Conservation (phyloP, 2,888 invertebrate genomes). For the Ditylenchus weischeri region DNA sequence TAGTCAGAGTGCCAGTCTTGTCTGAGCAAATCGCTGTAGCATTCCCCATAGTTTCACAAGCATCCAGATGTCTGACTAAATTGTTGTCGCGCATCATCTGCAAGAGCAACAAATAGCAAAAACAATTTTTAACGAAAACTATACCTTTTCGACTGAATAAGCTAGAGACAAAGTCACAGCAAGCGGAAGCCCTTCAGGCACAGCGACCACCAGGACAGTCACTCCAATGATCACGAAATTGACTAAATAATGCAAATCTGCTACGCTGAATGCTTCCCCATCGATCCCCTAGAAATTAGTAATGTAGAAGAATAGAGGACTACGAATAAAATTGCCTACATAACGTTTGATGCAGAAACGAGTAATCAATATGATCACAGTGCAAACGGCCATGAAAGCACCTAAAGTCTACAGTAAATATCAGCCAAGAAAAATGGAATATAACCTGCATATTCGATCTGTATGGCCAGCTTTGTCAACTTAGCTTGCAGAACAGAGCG, state of each 20-base stretch:
- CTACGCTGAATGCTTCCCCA: conserved; percentile 78
- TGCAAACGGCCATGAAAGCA: conserved; percentile 92
- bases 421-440: conserved; percentile 32
- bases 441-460: conserved; percentile 95
- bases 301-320: too few relatives aligned
- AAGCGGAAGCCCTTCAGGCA: conserved; percentile 95
- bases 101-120: conserved; percentile 3
- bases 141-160: conserved; percentile 91
- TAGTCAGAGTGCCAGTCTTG: conserved; percentile 65
- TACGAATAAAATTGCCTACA: conserved; percentile 60
- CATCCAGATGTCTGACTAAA: conserved; percentile 95
- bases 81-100: conserved; percentile 99
- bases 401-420: conserved; percentile 62
- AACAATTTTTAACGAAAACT: too few relatives aligned
- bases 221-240: conserved; percentile 99
- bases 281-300: conserved; percentile 67
- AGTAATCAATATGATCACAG: conserved; percentile 89
- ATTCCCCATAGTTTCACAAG: conserved; percentile 77
- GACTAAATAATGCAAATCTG: conserved; percentile 78
- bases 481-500: conserved; percentile 98
- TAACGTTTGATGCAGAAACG: conserved; percentile 90
- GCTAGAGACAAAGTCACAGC: conserved; percentile 97
- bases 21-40: conserved; percentile 65
- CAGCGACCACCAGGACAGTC: conserved; percentile 96
- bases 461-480: conserved; percentile 93